Evolutionary conservation across 2,797 vertebrate genomes (phyloP).

Genomic region (Sarcoramphus papa): DNA sequence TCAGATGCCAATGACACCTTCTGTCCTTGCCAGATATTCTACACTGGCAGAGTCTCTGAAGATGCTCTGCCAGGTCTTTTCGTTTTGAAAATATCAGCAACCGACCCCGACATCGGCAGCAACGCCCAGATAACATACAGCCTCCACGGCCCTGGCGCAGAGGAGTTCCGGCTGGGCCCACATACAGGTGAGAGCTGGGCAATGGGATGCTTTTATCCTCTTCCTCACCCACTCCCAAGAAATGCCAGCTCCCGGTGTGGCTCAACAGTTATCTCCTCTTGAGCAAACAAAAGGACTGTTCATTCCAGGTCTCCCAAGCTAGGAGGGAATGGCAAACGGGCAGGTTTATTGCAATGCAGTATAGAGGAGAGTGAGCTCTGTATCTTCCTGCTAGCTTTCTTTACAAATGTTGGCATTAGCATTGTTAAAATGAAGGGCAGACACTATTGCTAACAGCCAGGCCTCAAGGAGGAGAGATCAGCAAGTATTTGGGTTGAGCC

Average conservation of each 20-base stretch:
- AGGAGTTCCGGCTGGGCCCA: conserved; percentile 88
- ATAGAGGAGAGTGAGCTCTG: background rate
- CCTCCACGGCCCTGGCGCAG: conserved; percentile 86
- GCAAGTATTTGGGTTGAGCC: background rate
- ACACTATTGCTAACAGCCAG: background rate
- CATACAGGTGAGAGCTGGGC: conserved; percentile 82
- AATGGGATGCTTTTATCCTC: background rate
- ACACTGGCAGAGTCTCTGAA: conserved; percentile 87
- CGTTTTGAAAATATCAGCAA: conserved; percentile 87
- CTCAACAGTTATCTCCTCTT: background rate
- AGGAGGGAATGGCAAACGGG: background rate
- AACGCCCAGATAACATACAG: conserved; percentile 91
- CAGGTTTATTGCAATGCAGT: background rate
- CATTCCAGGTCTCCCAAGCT: background rate
- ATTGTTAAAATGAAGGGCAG: background rate
- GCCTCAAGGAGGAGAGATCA: background rate
- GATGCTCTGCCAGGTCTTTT: conserved; percentile 80
- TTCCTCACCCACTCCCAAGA: background rate
- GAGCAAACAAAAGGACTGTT: background rate
- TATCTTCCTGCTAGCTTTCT: background rate
- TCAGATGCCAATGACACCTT: background rate
- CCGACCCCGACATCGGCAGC: conserved; percentile 84
- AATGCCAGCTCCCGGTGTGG: background rate
- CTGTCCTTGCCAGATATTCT: conserved; percentile 79
- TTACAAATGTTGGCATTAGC: background rate